Conservation (phyloP, 1,140 invertebrate genomes). For the Heterodera schachtii region DNA sequence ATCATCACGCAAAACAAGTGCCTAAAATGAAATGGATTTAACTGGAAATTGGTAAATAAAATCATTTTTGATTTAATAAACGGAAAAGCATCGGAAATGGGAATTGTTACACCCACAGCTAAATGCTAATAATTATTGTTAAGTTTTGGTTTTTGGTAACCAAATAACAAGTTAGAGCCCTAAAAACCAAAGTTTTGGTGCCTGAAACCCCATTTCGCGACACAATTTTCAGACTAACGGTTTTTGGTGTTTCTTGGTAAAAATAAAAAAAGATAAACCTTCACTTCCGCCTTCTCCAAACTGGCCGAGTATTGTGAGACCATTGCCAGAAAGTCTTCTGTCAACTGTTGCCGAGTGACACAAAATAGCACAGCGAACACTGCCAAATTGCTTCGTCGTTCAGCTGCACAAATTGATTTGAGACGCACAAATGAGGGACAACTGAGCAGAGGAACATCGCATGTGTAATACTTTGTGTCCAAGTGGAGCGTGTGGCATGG, state of each 20-base stretch:
- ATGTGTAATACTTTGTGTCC: conserved; percentile 34
- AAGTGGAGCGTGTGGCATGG: conserved; percentile 12
- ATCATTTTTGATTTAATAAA: no score
- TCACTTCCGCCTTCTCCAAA: conserved; percentile 13
- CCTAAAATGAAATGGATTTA: not conserved
- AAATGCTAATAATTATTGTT: no score
- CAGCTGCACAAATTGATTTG: not conserved
- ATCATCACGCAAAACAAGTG: conserved; percentile 12
- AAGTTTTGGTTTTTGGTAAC: no score
- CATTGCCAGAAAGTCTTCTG: conserved; percentile 12
- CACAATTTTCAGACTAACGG: no score
- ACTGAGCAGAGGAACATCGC: conserved; percentile 17
- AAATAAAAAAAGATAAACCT: conserved; percentile 1
- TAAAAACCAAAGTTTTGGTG: no score
- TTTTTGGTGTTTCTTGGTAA: no score
- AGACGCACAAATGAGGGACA: conserved; percentile 8
- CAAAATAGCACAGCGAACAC: conserved; percentile 15
- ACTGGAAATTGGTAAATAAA: no score
- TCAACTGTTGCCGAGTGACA: conserved; percentile 11
- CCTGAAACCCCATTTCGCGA: no score
- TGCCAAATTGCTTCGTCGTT: not conserved
- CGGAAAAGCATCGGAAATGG: no score
- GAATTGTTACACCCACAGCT: no score
- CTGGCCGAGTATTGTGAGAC: conserved; percentile 10
- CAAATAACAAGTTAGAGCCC: no score